Conservation (phyloP, 2,797 vertebrate species). For the Poecilia picta region DNA sequence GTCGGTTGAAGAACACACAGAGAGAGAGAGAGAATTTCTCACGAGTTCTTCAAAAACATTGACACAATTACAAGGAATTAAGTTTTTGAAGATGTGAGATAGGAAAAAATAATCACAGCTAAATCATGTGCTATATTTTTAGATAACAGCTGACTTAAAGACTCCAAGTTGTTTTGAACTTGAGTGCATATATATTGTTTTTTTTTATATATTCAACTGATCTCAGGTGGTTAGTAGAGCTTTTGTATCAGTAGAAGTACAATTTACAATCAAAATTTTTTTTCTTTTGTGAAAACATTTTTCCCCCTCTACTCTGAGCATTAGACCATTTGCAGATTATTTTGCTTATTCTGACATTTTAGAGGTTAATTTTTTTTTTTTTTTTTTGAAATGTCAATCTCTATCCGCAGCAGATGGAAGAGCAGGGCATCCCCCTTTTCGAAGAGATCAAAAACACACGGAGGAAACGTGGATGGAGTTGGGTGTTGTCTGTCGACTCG, state of each 20-base stretch:
- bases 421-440: constrained; percentile 75
- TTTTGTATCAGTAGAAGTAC: not conserved
- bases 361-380: constrained; percentile 69
- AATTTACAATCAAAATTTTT: not conserved
- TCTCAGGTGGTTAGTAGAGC: not conserved
- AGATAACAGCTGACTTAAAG: not conserved
- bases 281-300: not conserved
- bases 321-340: constrained; percentile 59
- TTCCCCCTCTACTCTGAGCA: constrained; percentile 31
- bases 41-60: constrained; percentile 33
- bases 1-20: constrained; percentile 8
- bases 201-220: not conserved
- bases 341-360: constrained; percentile 81
- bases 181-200: not conserved
- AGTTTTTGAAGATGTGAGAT: not conserved
- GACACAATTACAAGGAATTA: constrained; percentile 25
- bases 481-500: constrained; percentile 22
- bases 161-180: not conserved
- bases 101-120: not conserved
- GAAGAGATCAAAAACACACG: constrained; percentile 71
- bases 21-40: constrained; percentile 4
- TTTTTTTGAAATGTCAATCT: constrained; percentile 78
- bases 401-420: constrained; percentile 73
- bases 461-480: constrained; percentile 63
- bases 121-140: not conserved